phyloP scores from a whole-genome alignment of 2,888 invertebrate genomes.

The Oscheius sp. region DNA sequence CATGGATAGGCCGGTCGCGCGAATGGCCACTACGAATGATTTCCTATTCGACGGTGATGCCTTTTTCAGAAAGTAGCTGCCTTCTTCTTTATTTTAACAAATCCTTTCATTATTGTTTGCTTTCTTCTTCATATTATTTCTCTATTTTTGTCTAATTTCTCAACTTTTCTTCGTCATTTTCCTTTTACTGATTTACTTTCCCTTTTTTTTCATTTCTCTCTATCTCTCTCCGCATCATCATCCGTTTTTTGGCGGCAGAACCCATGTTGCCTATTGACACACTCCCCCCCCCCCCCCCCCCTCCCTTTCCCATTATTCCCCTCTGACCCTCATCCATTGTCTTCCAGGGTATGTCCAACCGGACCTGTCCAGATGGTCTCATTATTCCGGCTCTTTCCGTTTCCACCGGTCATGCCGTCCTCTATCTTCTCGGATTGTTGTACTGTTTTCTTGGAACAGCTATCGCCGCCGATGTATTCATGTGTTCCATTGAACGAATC shows the following conservation, averaged over 20 bases:
- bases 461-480: conserved; percentile 76
- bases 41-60: too few species aligned
- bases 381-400: conserved; percentile 42
- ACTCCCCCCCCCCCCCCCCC: background rate
- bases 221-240: background rate
- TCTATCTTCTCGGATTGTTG: conserved; percentile 74
- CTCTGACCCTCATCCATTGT: background rate
- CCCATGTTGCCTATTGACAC: conserved; percentile 16
- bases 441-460: conserved; percentile 76
- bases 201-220: background rate
- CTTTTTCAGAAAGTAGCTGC: background rate
- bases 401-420: conserved; percentile 48
- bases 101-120: background rate
- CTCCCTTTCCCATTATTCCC: background rate
- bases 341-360: conserved; percentile 25
- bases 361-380: conserved; percentile 41
- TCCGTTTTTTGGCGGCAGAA: background rate
- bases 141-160: background rate
- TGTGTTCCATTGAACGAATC: conserved; percentile 76
- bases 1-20: conserved; percentile 23
- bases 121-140: background rate
- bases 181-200: background rate
- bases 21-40: background rate
- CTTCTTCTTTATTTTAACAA: background rate
- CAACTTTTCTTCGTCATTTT: background rate